Conservation (phyloP, 2,113 vertebrate genomes). For the Gopherus flavomarginatus region DNA sequence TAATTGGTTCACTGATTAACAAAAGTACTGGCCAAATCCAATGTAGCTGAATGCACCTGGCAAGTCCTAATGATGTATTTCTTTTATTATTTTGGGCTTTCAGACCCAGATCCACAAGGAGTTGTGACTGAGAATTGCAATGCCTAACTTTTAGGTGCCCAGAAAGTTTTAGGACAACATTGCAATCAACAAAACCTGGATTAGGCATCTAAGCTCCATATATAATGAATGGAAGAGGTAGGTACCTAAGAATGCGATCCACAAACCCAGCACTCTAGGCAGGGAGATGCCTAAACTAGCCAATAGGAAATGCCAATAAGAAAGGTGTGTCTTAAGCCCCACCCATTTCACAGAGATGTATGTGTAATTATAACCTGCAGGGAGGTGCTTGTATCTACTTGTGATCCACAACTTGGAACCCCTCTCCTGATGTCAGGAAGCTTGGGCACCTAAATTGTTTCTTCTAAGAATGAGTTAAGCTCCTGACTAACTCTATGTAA, state of each 20-base stretch:
- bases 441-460: background rate
- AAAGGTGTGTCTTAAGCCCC: background rate
- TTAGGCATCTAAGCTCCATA: background rate
- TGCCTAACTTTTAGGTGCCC: background rate
- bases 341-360: background rate
- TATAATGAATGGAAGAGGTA: background rate
- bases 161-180: background rate
- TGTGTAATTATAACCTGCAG: background rate
- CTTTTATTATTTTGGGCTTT: background rate
- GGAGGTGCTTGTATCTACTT: background rate
- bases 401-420: background rate
- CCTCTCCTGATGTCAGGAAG: background rate
- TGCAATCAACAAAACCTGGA: background rate
- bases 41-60: background rate
- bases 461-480: background rate
- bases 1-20: background rate
- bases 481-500: background rate
- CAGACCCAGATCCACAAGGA: background rate
- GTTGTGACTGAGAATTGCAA: background rate
- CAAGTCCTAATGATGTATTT: background rate
- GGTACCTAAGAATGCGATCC: background rate
- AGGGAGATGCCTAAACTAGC: background rate
- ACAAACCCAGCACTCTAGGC: background rate
- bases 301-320: background rate
- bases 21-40: background rate